Evolutionary conservation across 2,797 vertebrate species (phyloP).

Genomic region (Melanotaenia boesemani): DNA sequence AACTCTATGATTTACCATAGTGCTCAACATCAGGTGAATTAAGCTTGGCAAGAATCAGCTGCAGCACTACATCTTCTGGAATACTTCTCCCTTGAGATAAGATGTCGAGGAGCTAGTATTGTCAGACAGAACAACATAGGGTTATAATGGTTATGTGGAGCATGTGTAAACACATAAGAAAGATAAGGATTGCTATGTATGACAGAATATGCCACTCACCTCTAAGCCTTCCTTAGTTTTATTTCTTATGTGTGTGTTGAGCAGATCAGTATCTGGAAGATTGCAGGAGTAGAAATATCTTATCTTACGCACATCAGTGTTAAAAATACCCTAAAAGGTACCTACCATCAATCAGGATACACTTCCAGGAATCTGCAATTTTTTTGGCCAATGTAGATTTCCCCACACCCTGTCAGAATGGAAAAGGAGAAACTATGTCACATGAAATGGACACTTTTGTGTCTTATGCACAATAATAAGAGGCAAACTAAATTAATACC

Average conservation of each 20-base stretch:
- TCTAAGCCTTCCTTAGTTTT: constrained; percentile 83
- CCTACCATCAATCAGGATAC: constrained; percentile 92
- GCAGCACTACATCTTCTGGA: constrained; percentile 86
- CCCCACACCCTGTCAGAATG: constrained; percentile 85
- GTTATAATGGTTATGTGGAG: background rate
- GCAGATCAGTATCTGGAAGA: constrained; percentile 87
- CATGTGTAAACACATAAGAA: background rate
- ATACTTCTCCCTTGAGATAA: constrained; percentile 85
- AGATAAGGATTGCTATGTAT: background rate
- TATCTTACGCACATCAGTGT: background rate
- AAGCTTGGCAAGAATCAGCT: constrained; percentile 87
- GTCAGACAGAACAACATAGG: constrained; percentile 23
- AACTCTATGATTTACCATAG: constrained; percentile 84
- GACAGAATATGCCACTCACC: constrained; percentile 74
- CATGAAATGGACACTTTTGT: background rate
- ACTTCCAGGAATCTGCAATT: constrained; percentile 88
- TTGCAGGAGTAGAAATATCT: constrained; percentile 17
- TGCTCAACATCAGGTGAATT: constrained; percentile 89
- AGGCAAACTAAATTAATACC: background rate
- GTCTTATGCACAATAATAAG: background rate
- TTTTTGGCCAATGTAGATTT: constrained; percentile 91
- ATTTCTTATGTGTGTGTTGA: constrained; percentile 83
- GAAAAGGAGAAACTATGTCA: background rate
- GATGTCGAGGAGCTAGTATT: constrained; percentile 84
- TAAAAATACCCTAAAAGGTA: background rate